These are phyloP conservation scores for Listrodromus nycthemerus DNA, from an alignment of 2,888 invertebrate species.

Conservation along the genomic window DNA sequence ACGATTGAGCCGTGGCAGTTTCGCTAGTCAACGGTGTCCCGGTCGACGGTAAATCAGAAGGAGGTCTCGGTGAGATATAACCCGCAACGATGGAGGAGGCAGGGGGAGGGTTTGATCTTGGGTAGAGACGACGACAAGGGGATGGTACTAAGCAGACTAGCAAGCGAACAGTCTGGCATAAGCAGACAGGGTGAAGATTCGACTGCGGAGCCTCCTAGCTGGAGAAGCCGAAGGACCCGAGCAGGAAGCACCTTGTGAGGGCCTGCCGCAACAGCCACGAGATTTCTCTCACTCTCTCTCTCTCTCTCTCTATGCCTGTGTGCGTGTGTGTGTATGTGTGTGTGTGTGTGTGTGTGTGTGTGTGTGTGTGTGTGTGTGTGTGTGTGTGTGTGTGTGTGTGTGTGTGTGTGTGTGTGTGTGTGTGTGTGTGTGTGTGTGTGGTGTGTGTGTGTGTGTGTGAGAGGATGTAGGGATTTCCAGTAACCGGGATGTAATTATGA, in stretches of 20 bases:
- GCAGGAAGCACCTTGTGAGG: conserved; percentile 49
- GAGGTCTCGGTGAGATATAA: conserved; percentile 28
- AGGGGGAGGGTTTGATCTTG: conserved; percentile 36
- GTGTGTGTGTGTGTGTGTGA: background rate
- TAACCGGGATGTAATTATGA: conserved; percentile 84
- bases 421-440: background rate
- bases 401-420: conserved; percentile 7
- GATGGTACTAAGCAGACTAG: conserved; percentile 5
- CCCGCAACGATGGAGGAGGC: background rate
- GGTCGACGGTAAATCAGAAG: conserved; percentile 53
- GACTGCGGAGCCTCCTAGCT: conserved; percentile 51
- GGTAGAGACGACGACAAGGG: conserved; percentile 30
- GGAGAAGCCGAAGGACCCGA: conserved; percentile 59
- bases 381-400: background rate
- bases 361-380: conserved; percentile 10
- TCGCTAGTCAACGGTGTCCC: conserved; percentile 53
- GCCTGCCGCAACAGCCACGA: conserved; percentile 6
- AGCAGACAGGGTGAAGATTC: conserved; percentile 55
- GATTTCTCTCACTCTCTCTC: background rate
- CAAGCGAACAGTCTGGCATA: conserved; percentile 40
- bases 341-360: background rate
- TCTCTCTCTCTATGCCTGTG: conserved; percentile 22
- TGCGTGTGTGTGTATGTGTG: conserved; percentile 13
- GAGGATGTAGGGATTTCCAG: conserved; percentile 74
- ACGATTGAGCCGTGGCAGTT: conserved; percentile 68